Conservation (phyloP, 2,888 invertebrate genomes). For the Chromoteleia sp. region DNA sequence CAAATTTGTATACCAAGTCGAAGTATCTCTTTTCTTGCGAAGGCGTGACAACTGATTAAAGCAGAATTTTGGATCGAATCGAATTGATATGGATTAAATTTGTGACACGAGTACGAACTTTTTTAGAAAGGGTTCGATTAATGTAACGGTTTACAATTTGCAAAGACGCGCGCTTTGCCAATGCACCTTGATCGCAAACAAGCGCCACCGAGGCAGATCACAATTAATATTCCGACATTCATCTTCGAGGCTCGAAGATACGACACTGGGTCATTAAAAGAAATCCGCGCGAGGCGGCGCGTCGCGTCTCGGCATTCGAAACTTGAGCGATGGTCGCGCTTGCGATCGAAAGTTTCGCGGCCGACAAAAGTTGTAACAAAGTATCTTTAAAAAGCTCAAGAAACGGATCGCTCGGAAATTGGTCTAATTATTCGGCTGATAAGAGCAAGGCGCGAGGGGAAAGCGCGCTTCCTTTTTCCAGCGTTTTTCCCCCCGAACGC, state of each 20-base stretch:
- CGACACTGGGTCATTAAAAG: conserved; percentile 46
- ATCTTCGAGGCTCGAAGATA: conserved; percentile 14
- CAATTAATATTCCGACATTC: conserved; percentile 48
- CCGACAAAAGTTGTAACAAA: conserved; percentile 54
- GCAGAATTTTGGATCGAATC: no score
- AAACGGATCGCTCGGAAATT: conserved; percentile 54
- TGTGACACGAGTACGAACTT: no score
- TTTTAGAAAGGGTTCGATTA: not conserved
- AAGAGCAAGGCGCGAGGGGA: no score
- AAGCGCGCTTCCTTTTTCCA: no score
- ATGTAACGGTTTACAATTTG: not conserved
- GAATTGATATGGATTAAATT: no score
- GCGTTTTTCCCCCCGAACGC: not conserved
- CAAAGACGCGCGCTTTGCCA: conserved; percentile 1
- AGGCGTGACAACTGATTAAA: no score
- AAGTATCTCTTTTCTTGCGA: no score
- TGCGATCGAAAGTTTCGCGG: conserved; percentile 22
- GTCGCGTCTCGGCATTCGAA: conserved; percentile 19
- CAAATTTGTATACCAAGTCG: no score
- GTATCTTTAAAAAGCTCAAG: conserved; percentile 56
- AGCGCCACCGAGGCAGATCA: not conserved
- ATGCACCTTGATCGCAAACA: conserved; percentile 12
- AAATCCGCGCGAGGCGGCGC: conserved; percentile 22
- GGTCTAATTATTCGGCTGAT: conserved; percentile 66
- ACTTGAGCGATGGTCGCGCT: conserved; percentile 50